Conservation (phyloP, 2,797 vertebrate genomes). For the Hafferia zeledoni region DNA sequence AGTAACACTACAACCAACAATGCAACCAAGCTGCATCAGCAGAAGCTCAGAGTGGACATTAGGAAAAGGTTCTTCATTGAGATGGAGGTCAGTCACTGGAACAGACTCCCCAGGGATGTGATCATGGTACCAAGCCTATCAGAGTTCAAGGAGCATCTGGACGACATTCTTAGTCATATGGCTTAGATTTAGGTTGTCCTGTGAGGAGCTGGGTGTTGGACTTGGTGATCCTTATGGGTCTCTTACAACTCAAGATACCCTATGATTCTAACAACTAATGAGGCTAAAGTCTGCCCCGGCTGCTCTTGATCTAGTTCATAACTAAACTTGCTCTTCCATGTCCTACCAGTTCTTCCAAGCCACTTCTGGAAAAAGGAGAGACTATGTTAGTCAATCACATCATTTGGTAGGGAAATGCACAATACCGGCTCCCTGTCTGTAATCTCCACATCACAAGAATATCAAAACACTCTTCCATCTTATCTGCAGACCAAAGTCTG, state of each 20-base stretch:
- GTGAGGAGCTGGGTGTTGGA: not conserved
- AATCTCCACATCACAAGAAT: slow-evolving; percentile 30
- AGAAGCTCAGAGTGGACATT: not conserved
- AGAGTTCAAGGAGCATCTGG: not conserved
- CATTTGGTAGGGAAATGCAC: slow-evolving; percentile 24
- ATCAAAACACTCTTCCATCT: not conserved
- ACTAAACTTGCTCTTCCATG: not conserved
- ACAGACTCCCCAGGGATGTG: not conserved
- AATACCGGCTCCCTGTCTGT: not conserved
- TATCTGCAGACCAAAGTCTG: not conserved
- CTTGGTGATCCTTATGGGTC: not conserved
- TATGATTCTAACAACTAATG: not conserved
- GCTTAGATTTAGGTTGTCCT: not conserved
- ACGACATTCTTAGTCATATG: not conserved
- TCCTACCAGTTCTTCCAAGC: slow-evolving; percentile 14
- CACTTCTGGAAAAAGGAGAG: not conserved
- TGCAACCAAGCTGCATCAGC: not conserved
- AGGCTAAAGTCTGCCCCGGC: not conserved
- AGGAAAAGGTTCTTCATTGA: not conserved
- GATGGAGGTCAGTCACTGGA: not conserved
- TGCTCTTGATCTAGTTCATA: not conserved
- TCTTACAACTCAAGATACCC: not conserved
- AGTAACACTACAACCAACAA: not conserved
- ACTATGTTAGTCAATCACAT: not conserved
- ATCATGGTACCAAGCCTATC: not conserved